Percentiles rank a stretch among this genome's conserved stretches.
phyloP scores from a whole-genome alignment of 2,888 invertebrate species.

The Automeris io region DNA sequence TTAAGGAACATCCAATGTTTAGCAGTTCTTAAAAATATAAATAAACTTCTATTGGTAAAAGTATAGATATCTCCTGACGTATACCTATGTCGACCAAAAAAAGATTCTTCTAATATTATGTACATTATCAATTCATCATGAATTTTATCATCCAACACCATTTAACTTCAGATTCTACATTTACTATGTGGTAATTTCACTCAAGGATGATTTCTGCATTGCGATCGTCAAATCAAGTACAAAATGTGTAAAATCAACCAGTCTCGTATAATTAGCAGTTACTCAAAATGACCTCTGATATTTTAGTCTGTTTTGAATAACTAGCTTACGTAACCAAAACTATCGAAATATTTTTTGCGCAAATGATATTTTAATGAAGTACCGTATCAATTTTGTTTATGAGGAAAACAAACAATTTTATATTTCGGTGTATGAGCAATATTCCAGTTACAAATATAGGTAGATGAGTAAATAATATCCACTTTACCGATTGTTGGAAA shows the following conservation, averaged over 20 bases:
- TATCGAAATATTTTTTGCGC: conserved; percentile 1
- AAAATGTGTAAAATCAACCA: conserved; percentile 23
- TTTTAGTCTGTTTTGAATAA: conserved; percentile 12
- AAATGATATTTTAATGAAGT: no score
- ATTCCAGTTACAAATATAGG: no score
- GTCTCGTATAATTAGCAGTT: conserved; percentile 37
- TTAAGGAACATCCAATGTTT: no score
- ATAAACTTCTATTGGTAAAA: conserved; percentile 1
- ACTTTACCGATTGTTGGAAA: no score
- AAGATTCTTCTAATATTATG: neutral
- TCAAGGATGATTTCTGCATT: conserved; percentile 29
- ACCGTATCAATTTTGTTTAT: no score
- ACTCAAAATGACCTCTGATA: conserved; percentile 52
- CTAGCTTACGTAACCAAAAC: conserved; percentile 10
- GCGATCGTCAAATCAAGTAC: conserved; percentile 22
- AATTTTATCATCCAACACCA: no score
- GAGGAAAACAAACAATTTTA: no score
- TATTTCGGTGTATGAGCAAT: no score
- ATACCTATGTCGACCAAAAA: neutral
- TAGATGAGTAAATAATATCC: no score
- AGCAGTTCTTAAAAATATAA: no score
- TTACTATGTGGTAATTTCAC: conserved; percentile 28
- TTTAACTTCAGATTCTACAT: conserved; percentile 10
- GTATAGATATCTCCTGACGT: neutral
- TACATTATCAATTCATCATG: no score